Conservation (phyloP, 92 coral and sea anemone species). For the Isaurus tuberculatus region DNA sequence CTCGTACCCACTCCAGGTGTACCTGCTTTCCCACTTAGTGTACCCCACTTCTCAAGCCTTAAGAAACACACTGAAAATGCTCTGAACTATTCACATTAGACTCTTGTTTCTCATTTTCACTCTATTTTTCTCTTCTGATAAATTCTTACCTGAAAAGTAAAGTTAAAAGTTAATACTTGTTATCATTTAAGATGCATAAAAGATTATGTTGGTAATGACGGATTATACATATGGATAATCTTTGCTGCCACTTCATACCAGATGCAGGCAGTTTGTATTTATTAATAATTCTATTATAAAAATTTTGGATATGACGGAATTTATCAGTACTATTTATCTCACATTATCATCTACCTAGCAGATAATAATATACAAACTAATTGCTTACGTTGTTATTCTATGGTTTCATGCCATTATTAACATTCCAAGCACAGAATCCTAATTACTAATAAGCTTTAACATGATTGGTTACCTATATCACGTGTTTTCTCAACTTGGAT, state of each 20-base stretch:
- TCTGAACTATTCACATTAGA: too few species aligned
- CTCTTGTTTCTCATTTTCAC: background rate
- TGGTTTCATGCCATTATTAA: background rate
- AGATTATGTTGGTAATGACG: background rate
- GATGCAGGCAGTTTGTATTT: slow-evolving; percentile 34
- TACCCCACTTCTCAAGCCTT: too few species aligned
- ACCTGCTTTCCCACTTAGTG: too few species aligned
- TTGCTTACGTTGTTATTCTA: background rate
- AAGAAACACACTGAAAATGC: too few species aligned
- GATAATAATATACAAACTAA: background rate
- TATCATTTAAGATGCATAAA: background rate
- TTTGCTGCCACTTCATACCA: slow-evolving; percentile 34
- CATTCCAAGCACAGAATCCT: background rate
- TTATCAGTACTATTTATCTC: background rate
- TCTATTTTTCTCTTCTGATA: too few species aligned
- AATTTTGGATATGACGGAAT: background rate
- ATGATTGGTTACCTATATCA: too few species aligned
- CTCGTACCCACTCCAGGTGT: too few species aligned
- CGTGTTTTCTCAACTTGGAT: too few species aligned
- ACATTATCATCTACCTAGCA: background rate
- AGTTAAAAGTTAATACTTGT: background rate
- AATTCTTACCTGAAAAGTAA: too few species aligned
- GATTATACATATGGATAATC: background rate
- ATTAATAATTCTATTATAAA: slow-evolving; percentile 14
- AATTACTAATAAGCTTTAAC: too few species aligned